phyloP scores from a whole-genome alignment of 2,888 invertebrate genomes.

The Thereva unica region DNA sequence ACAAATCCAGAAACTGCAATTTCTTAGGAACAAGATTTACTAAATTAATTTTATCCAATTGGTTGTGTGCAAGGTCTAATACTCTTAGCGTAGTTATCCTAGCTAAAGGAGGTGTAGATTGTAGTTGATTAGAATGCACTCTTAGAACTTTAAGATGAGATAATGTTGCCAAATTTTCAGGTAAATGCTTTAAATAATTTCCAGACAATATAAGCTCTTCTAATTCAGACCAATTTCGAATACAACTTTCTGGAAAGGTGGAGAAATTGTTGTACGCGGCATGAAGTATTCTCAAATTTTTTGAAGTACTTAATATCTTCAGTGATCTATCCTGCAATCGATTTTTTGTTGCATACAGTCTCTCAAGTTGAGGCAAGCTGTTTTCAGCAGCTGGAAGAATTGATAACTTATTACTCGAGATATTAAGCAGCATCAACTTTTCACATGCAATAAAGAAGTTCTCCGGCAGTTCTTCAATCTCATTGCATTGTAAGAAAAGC shows the following conservation, averaged over 20 bases:
- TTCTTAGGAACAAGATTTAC: constrained; percentile 77
- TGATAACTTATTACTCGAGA: constrained; percentile 77
- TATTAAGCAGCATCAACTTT: constrained; percentile 70
- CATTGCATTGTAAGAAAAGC: constrained; percentile 77
- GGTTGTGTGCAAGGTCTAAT: constrained; percentile 83
- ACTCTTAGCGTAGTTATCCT: constrained; percentile 75
- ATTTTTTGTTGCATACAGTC: constrained; percentile 75
- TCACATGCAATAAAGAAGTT: constrained; percentile 74
- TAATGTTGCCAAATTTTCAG: constrained; percentile 73
- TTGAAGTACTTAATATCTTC: constrained; percentile 68
- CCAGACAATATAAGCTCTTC: constrained; percentile 84
- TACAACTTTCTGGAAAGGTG: constrained; percentile 72
- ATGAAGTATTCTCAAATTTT: constrained; percentile 71
- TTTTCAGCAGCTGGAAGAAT: constrained; percentile 69
- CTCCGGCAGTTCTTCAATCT: constrained; percentile 72
- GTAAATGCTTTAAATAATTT: constrained; percentile 75
- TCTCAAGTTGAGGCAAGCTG: constrained; percentile 67
- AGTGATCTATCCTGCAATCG: constrained; percentile 72
- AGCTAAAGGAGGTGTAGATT: constrained; percentile 76
- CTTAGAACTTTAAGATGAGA: constrained; percentile 74
- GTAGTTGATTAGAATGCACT: constrained; percentile 80
- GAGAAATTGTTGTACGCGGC: constrained; percentile 80
- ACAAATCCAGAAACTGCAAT: constrained; percentile 81
- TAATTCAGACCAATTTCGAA: constrained; percentile 75
- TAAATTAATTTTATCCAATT: constrained; percentile 78